Evolutionary conservation across 1,140 invertebrate genomes (phyloP).

Genomic region (Musca domestica): DNA sequence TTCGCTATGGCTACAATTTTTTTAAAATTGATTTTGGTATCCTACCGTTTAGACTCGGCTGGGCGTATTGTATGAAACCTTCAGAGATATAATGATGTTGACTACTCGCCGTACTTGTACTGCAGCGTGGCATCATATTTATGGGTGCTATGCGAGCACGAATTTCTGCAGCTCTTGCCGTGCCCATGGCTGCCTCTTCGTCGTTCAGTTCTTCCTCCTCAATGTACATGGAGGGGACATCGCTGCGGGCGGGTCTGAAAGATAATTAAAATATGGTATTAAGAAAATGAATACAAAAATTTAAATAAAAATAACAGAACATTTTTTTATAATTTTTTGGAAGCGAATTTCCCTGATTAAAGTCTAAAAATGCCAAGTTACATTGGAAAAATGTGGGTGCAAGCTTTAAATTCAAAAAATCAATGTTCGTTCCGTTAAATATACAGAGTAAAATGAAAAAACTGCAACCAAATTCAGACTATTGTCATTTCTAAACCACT

Average conservation of each 20-base stretch:
- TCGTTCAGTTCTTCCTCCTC: slow-evolving; percentile 52
- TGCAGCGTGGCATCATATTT: slow-evolving; percentile 32
- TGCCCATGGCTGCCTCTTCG: slow-evolving; percentile 42
- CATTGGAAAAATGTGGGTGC: too few relatives aligned
- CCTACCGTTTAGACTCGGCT: slow-evolving; percentile 54
- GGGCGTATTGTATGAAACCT: slow-evolving; percentile 54
- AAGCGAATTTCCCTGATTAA: too few relatives aligned
- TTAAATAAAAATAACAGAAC: slow-evolving; percentile 9
- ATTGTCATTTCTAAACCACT: too few relatives aligned
- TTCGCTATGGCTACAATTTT: slow-evolving; percentile 36
- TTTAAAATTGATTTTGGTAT: slow-evolving; percentile 54
- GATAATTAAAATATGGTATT: not conserved
- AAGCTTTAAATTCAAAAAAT: not conserved
- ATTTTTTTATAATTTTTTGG: not conserved
- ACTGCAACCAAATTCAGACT: too few relatives aligned
- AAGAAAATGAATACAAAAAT: not conserved
- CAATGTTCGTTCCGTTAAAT: not conserved
- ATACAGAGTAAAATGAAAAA: too few relatives aligned
- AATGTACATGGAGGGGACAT: slow-evolving; percentile 54
- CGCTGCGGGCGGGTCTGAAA: slow-evolving; percentile 47
- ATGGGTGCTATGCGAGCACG: slow-evolving; percentile 40
- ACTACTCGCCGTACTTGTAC: slow-evolving; percentile 38
- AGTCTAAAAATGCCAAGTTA: not conserved
- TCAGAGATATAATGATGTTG: slow-evolving; percentile 53
- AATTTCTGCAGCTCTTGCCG: slow-evolving; percentile 40